These are phyloP conservation scores for Calliphora vicina DNA, from an alignment of 1,140 invertebrate species.

Conservation along the genomic window DNA sequence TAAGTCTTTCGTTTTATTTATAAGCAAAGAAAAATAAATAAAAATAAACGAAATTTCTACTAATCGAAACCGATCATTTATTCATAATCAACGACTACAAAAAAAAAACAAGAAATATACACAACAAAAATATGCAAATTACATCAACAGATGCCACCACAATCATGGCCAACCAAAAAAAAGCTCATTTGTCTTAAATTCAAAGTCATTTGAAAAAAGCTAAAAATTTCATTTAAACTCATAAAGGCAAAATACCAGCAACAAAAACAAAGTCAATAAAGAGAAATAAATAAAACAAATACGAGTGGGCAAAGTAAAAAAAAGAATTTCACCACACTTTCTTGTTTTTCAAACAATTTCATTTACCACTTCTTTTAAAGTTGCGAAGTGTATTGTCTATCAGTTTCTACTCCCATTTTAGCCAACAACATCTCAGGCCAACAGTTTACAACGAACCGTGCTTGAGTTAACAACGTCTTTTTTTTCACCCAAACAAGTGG, in stretches of 20 bases:
- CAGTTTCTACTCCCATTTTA: neutral
- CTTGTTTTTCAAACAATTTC: neutral
- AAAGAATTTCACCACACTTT: conserved; percentile 29
- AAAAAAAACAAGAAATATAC: neutral
- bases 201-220: conserved; percentile 3
- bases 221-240: conserved; percentile 1
- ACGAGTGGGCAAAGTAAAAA: neutral
- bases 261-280: neutral
- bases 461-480: conserved; percentile 32
- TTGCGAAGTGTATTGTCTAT: neutral
- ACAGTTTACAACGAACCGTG: conserved; percentile 24
- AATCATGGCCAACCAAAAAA: neutral
- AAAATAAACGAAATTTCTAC: conserved; percentile 13
- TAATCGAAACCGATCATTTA: conserved; percentile 11
- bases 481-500: neutral
- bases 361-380: neutral
- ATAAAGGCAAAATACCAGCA: neutral
- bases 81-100: conserved; percentile 12
- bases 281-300: neutral
- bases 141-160: conserved; percentile 24
- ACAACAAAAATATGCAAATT: conserved; percentile 27
- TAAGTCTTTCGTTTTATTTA: conserved; percentile 21
- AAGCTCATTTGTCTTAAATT: conserved; percentile 15
- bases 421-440: neutral
- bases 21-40: neutral